Conservation (phyloP, 2,888 invertebrate genomes). For the Lycaena phlaeas region DNA sequence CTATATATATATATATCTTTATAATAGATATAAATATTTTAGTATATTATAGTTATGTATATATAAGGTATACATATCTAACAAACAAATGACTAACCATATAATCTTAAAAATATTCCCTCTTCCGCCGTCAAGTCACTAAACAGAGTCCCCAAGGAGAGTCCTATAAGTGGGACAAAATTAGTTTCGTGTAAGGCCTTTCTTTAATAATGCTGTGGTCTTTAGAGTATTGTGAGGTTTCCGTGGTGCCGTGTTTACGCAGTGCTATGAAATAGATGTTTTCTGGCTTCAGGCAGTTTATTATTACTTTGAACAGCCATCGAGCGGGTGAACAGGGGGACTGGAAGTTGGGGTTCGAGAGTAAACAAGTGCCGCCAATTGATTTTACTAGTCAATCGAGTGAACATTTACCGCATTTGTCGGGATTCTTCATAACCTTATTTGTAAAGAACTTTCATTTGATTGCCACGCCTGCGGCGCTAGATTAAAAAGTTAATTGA, state of each 20-base stretch:
- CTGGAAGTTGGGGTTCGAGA: slow-evolving; percentile 45
- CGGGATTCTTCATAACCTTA: slow-evolving; percentile 24
- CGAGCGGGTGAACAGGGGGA: slow-evolving; percentile 43
- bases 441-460: too few species aligned
- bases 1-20: too few species aligned
- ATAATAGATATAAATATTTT: too few species aligned
- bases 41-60: too few species aligned
- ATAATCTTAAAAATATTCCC: too few species aligned
- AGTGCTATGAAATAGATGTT: slow-evolving; percentile 66
- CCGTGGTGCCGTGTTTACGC: slow-evolving; percentile 46
- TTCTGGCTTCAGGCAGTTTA: slow-evolving; percentile 71
- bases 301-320: slow-evolving; percentile 63
- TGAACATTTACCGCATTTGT: slow-evolving; percentile 41
- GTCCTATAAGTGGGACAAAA: slow-evolving; percentile 50
- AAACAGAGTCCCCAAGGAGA: slow-evolving; percentile 42
- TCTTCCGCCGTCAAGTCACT: slow-evolving; percentile 22
- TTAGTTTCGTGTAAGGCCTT: slow-evolving; percentile 61
- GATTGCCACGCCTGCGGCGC: too few species aligned
- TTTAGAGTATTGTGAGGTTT: slow-evolving; percentile 58
- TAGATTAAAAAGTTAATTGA: too few species aligned
- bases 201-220: slow-evolving; percentile 65
- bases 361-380: slow-evolving; percentile 60
- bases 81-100: too few species aligned
- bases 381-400: slow-evolving; percentile 53
- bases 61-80: too few species aligned